Conservation (phyloP, 2,797 vertebrate species). For the Bradypodion pumilum region DNA sequence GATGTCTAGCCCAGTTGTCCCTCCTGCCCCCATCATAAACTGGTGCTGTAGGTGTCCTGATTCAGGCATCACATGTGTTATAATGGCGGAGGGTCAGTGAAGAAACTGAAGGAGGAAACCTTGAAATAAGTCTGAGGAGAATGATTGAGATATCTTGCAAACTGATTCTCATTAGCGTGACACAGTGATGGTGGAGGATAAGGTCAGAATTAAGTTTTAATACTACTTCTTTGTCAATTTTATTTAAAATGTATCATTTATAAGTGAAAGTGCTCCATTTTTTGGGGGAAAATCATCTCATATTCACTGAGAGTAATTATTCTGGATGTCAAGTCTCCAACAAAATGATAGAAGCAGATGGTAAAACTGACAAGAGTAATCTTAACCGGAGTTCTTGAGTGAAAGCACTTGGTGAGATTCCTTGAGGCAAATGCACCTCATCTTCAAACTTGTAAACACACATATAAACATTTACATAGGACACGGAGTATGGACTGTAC, state of each 20-base stretch:
- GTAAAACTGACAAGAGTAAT: background rate
- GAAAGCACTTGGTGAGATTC: background rate
- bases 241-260: background rate
- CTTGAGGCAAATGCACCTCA: background rate
- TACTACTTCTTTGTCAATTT: constrained; percentile 3
- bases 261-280: background rate
- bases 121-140: background rate
- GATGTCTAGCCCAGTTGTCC: too few relatives aligned
- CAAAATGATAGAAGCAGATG: background rate
- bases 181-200: too few relatives aligned
- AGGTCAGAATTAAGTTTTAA: background rate
- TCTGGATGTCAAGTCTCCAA: constrained; percentile 7
- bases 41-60: too few relatives aligned
- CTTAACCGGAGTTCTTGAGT: background rate
- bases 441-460: background rate
- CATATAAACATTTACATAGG: background rate
- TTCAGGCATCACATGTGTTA: too few relatives aligned
- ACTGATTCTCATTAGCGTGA: background rate
- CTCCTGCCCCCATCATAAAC: too few relatives aligned
- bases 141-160: background rate
- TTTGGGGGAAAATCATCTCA: background rate
- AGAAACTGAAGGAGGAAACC: background rate
- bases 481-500: too few relatives aligned
- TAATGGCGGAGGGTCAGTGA: background rate
- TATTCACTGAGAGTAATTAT: background rate